Conservation (phyloP, 2,797 vertebrate species). For the Enteromius radiatus region DNA sequence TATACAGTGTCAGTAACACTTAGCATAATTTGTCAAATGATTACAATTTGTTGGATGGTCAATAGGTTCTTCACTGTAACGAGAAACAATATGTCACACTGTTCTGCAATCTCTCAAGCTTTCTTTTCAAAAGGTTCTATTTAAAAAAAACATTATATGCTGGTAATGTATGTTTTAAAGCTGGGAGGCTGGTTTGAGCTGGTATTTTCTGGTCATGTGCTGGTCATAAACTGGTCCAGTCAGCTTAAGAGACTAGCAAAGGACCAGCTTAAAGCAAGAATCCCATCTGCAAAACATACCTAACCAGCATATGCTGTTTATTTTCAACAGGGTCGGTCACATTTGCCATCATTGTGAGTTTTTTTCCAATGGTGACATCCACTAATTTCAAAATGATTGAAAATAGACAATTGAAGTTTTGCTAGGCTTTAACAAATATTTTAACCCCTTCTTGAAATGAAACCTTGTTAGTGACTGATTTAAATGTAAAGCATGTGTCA, state of each 20-base stretch:
- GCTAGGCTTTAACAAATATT: neutral
- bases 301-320: too few species aligned
- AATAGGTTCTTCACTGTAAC: neutral
- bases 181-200: too few species aligned
- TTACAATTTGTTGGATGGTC: neutral
- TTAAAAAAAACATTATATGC: too few species aligned
- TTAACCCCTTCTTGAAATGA: neutral
- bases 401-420: neutral
- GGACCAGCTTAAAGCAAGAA: too few species aligned
- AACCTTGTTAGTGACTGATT: neutral
- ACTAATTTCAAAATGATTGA: neutral
- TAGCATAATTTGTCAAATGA: neutral
- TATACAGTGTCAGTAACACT: neutral
- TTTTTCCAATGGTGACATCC: neutral
- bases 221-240: too few species aligned
- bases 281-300: too few species aligned
- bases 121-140: neutral
- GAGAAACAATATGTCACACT: neutral
- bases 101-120: neutral
- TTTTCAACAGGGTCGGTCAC: neutral
- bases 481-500: neutral
- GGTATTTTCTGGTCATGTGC: too few species aligned
- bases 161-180: too few species aligned
- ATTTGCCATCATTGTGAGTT: neutral
- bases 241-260: too few species aligned